Percentiles rank a stretch among this genome's conserved stretches.
phyloP scores from a whole-genome alignment of 2,797 vertebrate species.

The Pristis pectinata region DNA sequence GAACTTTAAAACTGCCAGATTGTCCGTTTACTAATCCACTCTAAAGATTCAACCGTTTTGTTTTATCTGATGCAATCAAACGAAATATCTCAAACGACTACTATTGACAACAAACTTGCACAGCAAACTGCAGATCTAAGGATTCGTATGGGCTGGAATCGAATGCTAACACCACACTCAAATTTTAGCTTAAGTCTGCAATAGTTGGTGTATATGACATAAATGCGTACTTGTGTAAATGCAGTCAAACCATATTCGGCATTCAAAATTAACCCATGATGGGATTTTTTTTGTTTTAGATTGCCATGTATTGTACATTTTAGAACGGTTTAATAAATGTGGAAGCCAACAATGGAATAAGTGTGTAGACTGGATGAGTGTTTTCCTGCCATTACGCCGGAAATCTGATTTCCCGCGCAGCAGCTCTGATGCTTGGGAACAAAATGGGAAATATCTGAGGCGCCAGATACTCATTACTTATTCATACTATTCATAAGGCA shows the following conservation, averaged over 20 bases:
- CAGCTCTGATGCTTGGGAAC: neutral
- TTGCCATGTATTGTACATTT: neutral
- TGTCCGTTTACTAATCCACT: neutral
- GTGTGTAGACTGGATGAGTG: neutral
- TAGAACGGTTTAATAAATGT: neutral
- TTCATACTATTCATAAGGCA: slow-evolving; percentile 21
- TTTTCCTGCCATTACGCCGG: slow-evolving; percentile 10
- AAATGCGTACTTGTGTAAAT: neutral
- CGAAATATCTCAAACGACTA: neutral
- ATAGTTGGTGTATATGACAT: neutral
- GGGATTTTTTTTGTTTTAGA: neutral
- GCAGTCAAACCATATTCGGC: neutral
- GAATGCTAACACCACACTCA: neutral
- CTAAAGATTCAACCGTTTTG: neutral
- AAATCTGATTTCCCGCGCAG: slow-evolving; percentile 35
- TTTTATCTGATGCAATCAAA: neutral
- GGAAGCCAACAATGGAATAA: neutral
- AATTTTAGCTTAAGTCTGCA: neutral
- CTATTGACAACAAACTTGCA: neutral
- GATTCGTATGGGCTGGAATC: neutral
- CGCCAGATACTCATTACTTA: slow-evolving; percentile 34
- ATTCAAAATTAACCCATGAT: neutral
- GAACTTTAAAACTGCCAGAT: neutral
- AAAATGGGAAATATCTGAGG: slow-evolving; percentile 28
- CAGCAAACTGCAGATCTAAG: neutral